A percentile compares a stretch with the other conserved stretches of the same genome.
Evolutionary conservation across 2,113 vertebrate genomes (phyloP).

Genomic region (Seriola dumerili): DNA sequence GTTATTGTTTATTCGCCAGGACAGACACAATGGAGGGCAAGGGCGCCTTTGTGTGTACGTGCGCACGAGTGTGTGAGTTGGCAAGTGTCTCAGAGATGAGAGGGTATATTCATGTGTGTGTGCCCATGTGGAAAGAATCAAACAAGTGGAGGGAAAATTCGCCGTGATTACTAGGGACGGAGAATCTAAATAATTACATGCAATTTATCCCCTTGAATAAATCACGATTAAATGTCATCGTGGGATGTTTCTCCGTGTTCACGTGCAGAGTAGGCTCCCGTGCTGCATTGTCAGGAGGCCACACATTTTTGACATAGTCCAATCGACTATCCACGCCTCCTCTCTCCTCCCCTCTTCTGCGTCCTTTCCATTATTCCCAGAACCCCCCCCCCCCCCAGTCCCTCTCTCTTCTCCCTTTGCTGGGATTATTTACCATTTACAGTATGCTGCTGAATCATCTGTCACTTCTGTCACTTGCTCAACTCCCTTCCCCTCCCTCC

Average conservation of each 20-base stretch:
- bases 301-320: constrained; percentile 64
- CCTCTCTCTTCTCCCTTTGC: constrained; percentile 39
- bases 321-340: constrained; percentile 36
- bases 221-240: constrained; percentile 65
- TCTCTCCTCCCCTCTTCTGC: constrained; percentile 14
- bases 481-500: constrained; percentile 19
- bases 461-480: constrained; percentile 41
- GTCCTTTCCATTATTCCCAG: constrained; percentile 35
- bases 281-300: constrained; percentile 59
- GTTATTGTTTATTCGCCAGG: constrained; percentile 76
- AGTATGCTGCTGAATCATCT: constrained; percentile 49
- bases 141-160: constrained; percentile 17
- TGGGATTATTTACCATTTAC: constrained; percentile 68
- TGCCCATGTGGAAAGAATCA: constrained; percentile 3
- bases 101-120: neutral
- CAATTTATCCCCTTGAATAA: constrained; percentile 41
- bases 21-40: constrained; percentile 53
- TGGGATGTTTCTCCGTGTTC: constrained; percentile 42
- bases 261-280: constrained; percentile 41
- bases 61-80: neutral
- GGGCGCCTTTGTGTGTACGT: constrained; percentile 34
- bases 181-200: constrained; percentile 54
- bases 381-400: neutral
- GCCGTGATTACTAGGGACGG: neutral
- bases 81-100: neutral